Conservation (phyloP, 2,113 vertebrate genomes). For the Hydrochoerus hydrochaeris region DNA sequence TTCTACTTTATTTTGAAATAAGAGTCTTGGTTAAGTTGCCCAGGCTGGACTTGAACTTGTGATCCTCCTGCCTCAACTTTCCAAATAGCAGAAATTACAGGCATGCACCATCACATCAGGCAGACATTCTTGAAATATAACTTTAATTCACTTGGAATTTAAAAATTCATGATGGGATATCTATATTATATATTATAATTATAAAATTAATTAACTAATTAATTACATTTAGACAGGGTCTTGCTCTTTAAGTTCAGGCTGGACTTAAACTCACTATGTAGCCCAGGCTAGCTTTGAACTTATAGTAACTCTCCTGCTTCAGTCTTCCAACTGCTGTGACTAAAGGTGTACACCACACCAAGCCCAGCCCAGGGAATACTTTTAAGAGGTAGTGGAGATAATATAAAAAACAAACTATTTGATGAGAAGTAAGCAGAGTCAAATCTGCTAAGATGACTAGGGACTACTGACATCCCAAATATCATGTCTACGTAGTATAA, state of each 20-base stretch:
- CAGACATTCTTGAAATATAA: not conserved
- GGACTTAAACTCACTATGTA: too few species aligned
- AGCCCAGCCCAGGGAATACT: not conserved
- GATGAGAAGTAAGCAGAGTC: not conserved
- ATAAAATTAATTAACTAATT: not conserved
- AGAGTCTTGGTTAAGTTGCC: not conserved
- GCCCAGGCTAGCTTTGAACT: not conserved
- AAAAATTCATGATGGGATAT: not conserved
- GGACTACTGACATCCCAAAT: not conserved
- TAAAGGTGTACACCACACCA: not conserved
- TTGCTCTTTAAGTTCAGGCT: not conserved
- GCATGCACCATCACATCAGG: not conserved
- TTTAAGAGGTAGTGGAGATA: not conserved
- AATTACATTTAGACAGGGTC: not conserved
- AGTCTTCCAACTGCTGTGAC: not conserved
- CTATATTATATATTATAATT: too few species aligned
- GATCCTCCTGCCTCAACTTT: not conserved
- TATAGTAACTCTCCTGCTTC: not conserved
- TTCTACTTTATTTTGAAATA: not conserved
- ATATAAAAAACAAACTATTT: not conserved
- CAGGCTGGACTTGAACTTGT: not conserved
- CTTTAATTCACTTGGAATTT: not conserved
- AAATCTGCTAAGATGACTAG: not conserved
- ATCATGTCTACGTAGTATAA: not conserved
- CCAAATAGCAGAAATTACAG: not conserved